Evolutionary conservation across 2,113 vertebrate genomes (phyloP).

Genomic region (Callithrix jacchus): DNA sequence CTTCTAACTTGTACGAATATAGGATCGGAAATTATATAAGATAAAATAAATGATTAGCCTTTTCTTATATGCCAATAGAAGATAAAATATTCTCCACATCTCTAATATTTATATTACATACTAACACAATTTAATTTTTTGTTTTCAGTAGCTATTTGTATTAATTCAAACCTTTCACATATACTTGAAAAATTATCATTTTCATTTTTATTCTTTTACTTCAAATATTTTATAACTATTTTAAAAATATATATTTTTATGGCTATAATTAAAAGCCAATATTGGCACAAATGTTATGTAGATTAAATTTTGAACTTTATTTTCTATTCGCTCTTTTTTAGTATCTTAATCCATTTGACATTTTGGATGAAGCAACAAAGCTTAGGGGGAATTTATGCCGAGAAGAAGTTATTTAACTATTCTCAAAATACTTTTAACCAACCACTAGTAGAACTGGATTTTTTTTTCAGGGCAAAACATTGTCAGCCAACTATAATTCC

Average conservation of each 20-base stretch:
- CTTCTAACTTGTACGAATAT: background rate
- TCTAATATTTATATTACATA: background rate
- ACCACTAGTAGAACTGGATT: background rate
- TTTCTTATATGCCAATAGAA: conserved; percentile 13
- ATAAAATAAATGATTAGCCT: conserved; percentile 14
- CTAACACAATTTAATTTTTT: background rate
- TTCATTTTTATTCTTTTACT: background rate
- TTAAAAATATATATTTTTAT: conserved; percentile 18
- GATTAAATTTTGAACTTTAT: conserved; percentile 5
- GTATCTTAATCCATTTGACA: background rate
- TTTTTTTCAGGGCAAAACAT: background rate
- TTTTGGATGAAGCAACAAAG: conserved; percentile 6
- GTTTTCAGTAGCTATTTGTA: background rate
- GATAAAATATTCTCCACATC: background rate
- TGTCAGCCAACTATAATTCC: background rate
- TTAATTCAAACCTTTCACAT: background rate
- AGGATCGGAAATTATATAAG: background rate
- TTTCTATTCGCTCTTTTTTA: background rate
- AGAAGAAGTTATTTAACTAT: background rate
- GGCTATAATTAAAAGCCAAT: background rate
- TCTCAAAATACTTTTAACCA: background rate
- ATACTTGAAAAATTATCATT: background rate
- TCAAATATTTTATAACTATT: background rate
- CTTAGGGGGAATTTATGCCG: background rate
- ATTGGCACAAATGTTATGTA: background rate